These are phyloP conservation scores for Acipenser transmontanus DNA, from an alignment of 2,797 vertebrate species.

Conservation along the genomic window DNA sequence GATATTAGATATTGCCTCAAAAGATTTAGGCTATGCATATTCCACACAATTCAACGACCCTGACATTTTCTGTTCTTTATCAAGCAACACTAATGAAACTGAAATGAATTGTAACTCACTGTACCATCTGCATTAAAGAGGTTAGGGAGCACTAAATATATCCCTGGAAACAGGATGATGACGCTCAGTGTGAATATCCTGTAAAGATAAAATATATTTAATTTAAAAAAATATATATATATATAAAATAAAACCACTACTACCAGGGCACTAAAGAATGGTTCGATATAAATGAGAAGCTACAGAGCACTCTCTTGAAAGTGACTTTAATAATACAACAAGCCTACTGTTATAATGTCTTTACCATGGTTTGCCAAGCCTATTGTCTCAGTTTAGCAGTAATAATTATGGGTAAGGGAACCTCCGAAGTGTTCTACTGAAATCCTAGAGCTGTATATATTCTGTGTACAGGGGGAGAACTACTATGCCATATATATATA, in stretches of 20 bases:
- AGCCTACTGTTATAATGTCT: slow-evolving; percentile 13
- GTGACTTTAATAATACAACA: slow-evolving; percentile 38
- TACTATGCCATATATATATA: slow-evolving; percentile 13
- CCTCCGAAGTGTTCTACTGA: background rate
- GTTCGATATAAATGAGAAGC: slow-evolving; percentile 21
- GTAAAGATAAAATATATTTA: too few relatives aligned
- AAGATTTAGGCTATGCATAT: too few relatives aligned
- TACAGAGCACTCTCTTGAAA: slow-evolving; percentile 13
- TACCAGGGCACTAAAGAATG: background rate
- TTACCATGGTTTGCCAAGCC: background rate
- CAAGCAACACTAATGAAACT: too few relatives aligned
- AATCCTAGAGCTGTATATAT: background rate
- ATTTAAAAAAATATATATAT: too few relatives aligned
- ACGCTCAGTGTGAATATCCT: background rate
- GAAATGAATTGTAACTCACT: too few relatives aligned
- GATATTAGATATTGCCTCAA: too few relatives aligned
- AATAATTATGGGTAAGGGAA: slow-evolving; percentile 28
- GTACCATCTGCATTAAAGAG: too few relatives aligned
- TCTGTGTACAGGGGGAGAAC: slow-evolving; percentile 22
- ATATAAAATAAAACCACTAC: too few relatives aligned
- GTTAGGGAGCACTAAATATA: too few relatives aligned
- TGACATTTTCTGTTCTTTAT: too few relatives aligned
- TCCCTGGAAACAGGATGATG: too few relatives aligned
- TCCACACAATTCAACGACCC: too few relatives aligned
- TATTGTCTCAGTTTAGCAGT: slow-evolving; percentile 23